A percentile compares a stretch with the other conserved stretches of the same genome.
Conservation (phyloP, 37 sponge, comb jelly and placozoan species). For the Halisarca cf. caerulea region DNA sequence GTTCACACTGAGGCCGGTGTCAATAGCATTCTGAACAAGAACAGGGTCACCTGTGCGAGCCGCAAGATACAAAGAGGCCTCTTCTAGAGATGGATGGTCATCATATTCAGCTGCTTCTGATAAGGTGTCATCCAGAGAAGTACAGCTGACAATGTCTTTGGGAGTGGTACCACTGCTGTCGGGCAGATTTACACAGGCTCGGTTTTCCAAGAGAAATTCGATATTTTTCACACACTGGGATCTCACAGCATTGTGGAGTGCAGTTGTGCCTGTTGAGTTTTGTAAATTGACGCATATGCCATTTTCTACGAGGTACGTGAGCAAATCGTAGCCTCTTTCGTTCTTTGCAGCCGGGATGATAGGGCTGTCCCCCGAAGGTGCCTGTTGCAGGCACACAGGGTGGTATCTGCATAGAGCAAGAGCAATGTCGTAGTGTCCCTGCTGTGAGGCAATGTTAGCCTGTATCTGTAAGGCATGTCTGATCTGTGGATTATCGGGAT, state of each 20-base stretch:
- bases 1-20: slow-evolving; percentile 33
- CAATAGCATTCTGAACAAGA: slow-evolving; percentile 26
- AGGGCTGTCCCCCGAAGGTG: slow-evolving; percentile 44
- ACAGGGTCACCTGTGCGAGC: slow-evolving; percentile 38
- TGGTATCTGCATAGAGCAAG: slow-evolving; percentile 49
- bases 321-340: slow-evolving; percentile 1
- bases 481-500: slow-evolving; percentile 6
- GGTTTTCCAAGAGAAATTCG: slow-evolving; percentile 39
- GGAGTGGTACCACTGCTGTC: slow-evolving; percentile 51
- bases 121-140: not conserved
- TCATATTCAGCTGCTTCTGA: not conserved
- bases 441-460: slow-evolving; percentile 61
- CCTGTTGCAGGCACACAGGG: slow-evolving; percentile 63
- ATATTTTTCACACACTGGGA: slow-evolving; percentile 10
- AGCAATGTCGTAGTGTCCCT: slow-evolving; percentile 40
- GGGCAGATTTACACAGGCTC: slow-evolving; percentile 47
- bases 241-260: slow-evolving; percentile 54
- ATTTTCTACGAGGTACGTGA: slow-evolving; percentile 50
- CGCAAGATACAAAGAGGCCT: slow-evolving; percentile 62
- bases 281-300: slow-evolving; percentile 55
- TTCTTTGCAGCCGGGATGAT: slow-evolving; percentile 36
- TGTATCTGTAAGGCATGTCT: slow-evolving; percentile 54
- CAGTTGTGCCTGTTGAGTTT: slow-evolving; percentile 61
- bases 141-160: slow-evolving; percentile 14
- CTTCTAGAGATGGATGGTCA: slow-evolving; percentile 19